Base-by-base conservation (phyloP, 1,140 invertebrate genomes). In the Meloidogyne hapla region DNA sequence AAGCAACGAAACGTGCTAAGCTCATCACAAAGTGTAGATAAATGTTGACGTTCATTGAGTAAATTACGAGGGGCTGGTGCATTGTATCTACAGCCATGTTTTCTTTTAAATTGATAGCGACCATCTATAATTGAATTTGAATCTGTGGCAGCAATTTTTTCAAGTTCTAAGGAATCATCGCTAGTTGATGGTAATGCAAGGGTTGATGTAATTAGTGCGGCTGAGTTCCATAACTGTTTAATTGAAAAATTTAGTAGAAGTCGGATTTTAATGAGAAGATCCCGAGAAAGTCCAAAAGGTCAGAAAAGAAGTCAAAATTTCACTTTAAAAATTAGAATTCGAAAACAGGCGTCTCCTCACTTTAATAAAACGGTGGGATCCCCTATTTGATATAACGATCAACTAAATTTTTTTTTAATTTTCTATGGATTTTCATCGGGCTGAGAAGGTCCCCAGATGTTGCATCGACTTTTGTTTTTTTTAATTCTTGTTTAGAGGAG, bases 81-180 rank as follows among this genome's bases (percentile, higher is more conserved):
- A 13, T 64, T 79, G 42, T 78, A 78, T 56, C 45, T 40, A 26
- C 77, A 78, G 0, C 75, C 75, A 12, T 62, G 25, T 61, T 79
- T 78, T 10, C 77, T 72, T 26, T 38, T 77, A 68, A 78, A 78
- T 26, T 78, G 77, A 25, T 79, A 78, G 40, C 77, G 75, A 1
- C 77, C 77, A 38, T 78, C 77, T 13, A 77, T 45, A 56, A 40
- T 56, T 21, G 77, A 78, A 42, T 74, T 78, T n/a, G 12, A 40
- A 18, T 73, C 33, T 18, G 68, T 26, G 15, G 65, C 69, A 15
- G 33, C 23, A 26, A 76, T 71, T 26, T 76, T 76, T n/a, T 76
- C 75, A 28, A 68, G 45, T 40, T 76, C 69, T n/a, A 48, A 28
- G n/a, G 68, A 69, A 38, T 67, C 48, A 13, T 67, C 38, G 28